These are phyloP conservation scores for Orientallactaga sibirica DNA, from an alignment of 2,797 vertebrate genomes.

Conservation along the genomic window DNA sequence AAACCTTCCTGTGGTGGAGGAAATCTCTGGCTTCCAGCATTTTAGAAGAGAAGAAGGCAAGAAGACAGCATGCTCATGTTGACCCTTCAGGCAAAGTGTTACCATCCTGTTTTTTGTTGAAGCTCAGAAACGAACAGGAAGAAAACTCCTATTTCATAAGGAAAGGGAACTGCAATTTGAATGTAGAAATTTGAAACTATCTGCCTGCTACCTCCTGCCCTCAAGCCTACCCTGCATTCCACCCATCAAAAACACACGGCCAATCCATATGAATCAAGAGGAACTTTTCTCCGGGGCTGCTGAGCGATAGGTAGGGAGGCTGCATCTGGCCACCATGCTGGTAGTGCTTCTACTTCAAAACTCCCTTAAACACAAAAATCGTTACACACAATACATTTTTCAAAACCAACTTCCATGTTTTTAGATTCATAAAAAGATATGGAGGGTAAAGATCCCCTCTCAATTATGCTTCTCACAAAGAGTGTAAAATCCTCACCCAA, in stretches of 20 bases:
- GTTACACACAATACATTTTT: background rate
- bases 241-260: background rate
- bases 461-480: background rate
- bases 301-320: background rate
- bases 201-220: background rate
- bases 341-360: background rate
- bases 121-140: background rate
- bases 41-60: constrained; percentile 40
- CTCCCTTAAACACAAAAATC: background rate
- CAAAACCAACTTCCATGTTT: background rate
- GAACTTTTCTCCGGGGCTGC: background rate
- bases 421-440: constrained; percentile 2
- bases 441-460: background rate
- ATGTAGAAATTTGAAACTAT: background rate
- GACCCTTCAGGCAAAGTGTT: constrained; percentile 43
- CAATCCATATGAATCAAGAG: background rate
- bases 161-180: constrained; percentile 9
- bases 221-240: background rate
- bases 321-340: background rate
- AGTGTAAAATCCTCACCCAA: background rate
- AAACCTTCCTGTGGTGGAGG: background rate
- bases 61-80: constrained; percentile 31
- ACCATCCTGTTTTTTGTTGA: constrained; percentile 48
- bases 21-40: background rate
- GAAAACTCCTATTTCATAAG: background rate